Evolutionary conservation across 2,888 invertebrate species (phyloP), one percentile per base, ranked within the genome.

Genomic region (Agonopterix arenella): DNA sequence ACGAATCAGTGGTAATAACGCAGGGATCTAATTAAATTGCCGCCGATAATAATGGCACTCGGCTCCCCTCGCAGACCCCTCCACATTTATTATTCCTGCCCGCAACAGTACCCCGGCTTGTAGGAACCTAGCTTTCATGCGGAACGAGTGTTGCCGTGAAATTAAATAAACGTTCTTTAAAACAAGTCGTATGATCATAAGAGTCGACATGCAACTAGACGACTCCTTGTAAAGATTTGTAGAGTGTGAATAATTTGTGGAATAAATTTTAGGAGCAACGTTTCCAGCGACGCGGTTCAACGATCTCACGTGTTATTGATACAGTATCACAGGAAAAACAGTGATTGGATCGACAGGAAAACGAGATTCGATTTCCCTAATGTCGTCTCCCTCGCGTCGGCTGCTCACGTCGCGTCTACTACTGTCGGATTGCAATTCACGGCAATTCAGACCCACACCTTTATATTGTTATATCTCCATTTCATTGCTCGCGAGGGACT

Each of bases 1-100:
- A 80, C 76, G 83, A 86, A 86, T 88, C 86, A 83, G 82, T 78
- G 80, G 84, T 83, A 84, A 82, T 88, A 85, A 78, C 75, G 79
- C 70, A 76, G 83, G 84, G 82, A 80, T 86, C 83, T 88, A 89
- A 89, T 89, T 89, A 86, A 89, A 89, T 88, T 85, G 86, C 84
- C 79, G 76, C 84, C 84, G 75, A 84, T 86, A 84, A 89, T 88
- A 88, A 88, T 84, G 83, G 84, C 78, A 77, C 75, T 76, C 73
- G 69, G 72, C 73, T 68, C 85, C 84, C 88, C 81, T 76, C 56
- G 68, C 73, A 76, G 80, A 73, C 79, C 84, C 86, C 85, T 84
- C 80, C 68, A 76, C 82, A 84, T 85, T 82, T 80, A 84, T 86
- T 85, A 84, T 84, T 85, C 79, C 71, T 75, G 75, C 78, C 72